Evolutionary conservation across 1,140 invertebrate species (phyloP), one percentile per base, ranked within the genome.

Genomic region (Amphibalanus amphitrite): DNA sequence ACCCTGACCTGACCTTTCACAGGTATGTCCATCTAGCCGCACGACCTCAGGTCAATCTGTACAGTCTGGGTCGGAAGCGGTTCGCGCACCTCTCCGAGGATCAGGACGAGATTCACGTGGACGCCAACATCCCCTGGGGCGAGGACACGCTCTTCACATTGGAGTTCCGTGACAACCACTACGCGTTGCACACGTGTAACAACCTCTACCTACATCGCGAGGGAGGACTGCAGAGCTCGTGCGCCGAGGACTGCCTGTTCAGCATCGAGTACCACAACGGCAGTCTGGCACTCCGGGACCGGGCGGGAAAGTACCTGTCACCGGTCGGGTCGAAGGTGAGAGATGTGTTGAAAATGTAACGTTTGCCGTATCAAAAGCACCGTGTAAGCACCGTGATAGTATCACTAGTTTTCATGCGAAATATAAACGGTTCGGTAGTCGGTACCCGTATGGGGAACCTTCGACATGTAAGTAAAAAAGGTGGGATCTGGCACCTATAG

Each of bases 51-150:
- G 89, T 96, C 73, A 95, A 97, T 80, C 82, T 98, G 15, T 86
- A 91, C 72, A 96, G 93, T 3, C 89, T 96, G 72, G 93, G 94
- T 0, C 87, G 96, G 73, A 95, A 96, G 82, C 86, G 95, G 1
- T 98, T 96, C 80, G 95, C 93, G 64, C 92, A 95, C 80, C 82
- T 97, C 40, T 91, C 90, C 29, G 90, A 93, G 73, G 88, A 88
- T 64, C 86, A 91, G 80, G 92, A 95, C 77, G 93, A 96, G 80
- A 93, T 98, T 77, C 91, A 96, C 82, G 93, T 96, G 69, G 93
- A 97, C 79, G 92, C 94, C 67, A 93, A 95, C 78, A 93, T 97
- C 77, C 94, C 95, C 8, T 98, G 96, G 96, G 95, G 95, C 68
- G 90, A 95, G 78, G 93, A 97, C 79, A 94, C 94, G 3, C 86